These are phyloP conservation scores for Petrolisthes manimaculis DNA, from an alignment of 2,888 invertebrate genomes.

Conservation along the genomic window DNA sequence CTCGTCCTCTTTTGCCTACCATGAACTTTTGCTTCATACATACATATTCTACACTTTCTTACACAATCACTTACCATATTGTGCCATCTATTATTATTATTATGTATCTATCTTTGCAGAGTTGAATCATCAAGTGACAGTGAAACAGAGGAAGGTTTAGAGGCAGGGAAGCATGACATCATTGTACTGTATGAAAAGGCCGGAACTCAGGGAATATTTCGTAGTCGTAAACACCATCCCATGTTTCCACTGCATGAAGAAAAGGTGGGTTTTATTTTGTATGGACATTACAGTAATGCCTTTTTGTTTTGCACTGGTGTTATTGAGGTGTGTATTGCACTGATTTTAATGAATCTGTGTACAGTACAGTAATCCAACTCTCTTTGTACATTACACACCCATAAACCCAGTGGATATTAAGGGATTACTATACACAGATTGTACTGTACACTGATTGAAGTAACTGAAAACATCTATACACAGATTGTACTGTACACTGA, in stretches of 20 bases:
- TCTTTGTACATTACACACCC: neutral
- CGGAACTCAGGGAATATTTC: slow-evolving; percentile 89
- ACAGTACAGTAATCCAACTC: neutral
- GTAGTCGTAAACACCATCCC: slow-evolving; percentile 82
- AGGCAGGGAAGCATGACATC: slow-evolving; percentile 67
- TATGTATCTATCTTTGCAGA: slow-evolving; percentile 23
- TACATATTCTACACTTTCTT: neutral
- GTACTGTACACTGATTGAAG: no score
- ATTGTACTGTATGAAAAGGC: slow-evolving; percentile 63
- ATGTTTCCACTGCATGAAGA: slow-evolving; percentile 97
- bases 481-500: no score
- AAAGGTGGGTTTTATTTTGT: slow-evolving; percentile 76
- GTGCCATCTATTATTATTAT: neutral
- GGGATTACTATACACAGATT: no score
- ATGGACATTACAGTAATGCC: neutral
- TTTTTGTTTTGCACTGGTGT: neutral
- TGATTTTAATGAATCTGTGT: no score
- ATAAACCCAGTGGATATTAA: no score
- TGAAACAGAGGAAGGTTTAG: slow-evolving; percentile 69
- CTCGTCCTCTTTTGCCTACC: no score
- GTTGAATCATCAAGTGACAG: slow-evolving; percentile 64
- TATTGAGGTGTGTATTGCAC: neutral
- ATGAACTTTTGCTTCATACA: no score
- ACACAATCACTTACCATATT: neutral
- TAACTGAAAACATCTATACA: no score